phyloP scores from a whole-genome alignment of 2,888 invertebrate genomes.

The Athrips mouffetella region DNA sequence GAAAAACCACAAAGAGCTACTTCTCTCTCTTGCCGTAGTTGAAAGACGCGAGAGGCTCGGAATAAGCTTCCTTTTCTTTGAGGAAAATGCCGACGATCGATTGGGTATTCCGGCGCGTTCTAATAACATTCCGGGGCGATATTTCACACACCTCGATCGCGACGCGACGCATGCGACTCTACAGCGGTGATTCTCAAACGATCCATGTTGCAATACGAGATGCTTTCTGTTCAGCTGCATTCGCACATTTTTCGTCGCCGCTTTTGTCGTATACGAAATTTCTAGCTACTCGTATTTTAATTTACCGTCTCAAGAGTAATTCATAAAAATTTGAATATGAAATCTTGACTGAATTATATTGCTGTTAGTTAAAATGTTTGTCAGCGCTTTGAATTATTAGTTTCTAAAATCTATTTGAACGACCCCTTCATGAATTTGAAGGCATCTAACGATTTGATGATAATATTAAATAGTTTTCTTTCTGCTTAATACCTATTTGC shows the following conservation, averaged over 20 bases:
- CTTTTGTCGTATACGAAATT: background rate
- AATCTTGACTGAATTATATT: too few relatives aligned
- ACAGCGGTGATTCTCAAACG: slow-evolving; percentile 13
- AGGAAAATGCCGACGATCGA: slow-evolving; percentile 55
- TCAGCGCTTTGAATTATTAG: too few relatives aligned
- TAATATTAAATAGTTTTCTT: too few relatives aligned
- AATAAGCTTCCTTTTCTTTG: slow-evolving; percentile 46
- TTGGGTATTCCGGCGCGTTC: slow-evolving; percentile 54
- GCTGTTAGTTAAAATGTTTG: too few relatives aligned
- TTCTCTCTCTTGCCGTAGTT: slow-evolving; percentile 44
- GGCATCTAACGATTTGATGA: too few relatives aligned
- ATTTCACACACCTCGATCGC: slow-evolving; percentile 53
- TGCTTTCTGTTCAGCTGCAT: background rate
- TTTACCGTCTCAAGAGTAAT: too few relatives aligned
- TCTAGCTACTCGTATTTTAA: background rate
- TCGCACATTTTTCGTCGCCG: background rate
- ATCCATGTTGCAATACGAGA: background rate
- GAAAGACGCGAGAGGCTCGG: slow-evolving; percentile 32
- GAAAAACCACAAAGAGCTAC: slow-evolving; percentile 41
- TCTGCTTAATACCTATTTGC: too few relatives aligned
- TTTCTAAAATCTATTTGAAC: too few relatives aligned
- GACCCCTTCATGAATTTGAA: too few relatives aligned
- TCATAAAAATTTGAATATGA: too few relatives aligned
- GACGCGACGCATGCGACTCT: slow-evolving; percentile 39
- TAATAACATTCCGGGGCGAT: slow-evolving; percentile 68